Conservation (phyloP, 2,113 vertebrate species). For the Mobula birostris region DNA sequence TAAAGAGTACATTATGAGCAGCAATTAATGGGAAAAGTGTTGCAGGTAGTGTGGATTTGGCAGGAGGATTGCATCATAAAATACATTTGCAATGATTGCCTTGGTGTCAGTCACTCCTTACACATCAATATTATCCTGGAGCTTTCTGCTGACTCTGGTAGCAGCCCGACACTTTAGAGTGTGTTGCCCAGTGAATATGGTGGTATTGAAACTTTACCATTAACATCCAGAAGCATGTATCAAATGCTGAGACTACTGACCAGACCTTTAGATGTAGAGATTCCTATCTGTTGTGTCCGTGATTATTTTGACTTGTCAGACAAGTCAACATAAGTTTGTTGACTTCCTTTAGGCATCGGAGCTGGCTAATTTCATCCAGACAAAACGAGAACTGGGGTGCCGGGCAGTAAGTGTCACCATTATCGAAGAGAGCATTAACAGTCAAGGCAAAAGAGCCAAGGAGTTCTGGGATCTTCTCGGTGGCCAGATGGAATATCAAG, state of each 20-base stretch:
- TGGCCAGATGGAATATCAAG: conserved; percentile 54
- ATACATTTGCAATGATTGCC: background rate
- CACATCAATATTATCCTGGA: background rate
- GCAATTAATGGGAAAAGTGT: background rate
- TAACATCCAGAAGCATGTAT: background rate
- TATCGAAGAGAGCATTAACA: conserved; percentile 60
- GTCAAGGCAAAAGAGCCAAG: conserved; percentile 45
- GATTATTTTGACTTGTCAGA: background rate
- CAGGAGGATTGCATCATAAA: background rate
- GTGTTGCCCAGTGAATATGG: background rate
- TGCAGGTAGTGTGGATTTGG: background rate
- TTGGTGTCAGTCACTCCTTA: background rate
- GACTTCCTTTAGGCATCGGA: conserved; percentile 50
- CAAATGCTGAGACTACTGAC: background rate
- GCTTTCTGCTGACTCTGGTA: background rate
- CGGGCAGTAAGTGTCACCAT: conserved; percentile 49
- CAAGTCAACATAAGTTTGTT: background rate
- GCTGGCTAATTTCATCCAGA: conserved; percentile 53
- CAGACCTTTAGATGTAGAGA: too few species aligned
- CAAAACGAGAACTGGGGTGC: conserved; percentile 57
- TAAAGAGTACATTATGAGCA: background rate
- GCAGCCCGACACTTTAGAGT: background rate
- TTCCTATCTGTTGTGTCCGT: background rate
- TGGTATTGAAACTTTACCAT: too few species aligned
- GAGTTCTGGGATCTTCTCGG: conserved; percentile 66